Evolutionary conservation across 2,888 invertebrate genomes (phyloP).

Genomic region (Plebejus argus): DNA sequence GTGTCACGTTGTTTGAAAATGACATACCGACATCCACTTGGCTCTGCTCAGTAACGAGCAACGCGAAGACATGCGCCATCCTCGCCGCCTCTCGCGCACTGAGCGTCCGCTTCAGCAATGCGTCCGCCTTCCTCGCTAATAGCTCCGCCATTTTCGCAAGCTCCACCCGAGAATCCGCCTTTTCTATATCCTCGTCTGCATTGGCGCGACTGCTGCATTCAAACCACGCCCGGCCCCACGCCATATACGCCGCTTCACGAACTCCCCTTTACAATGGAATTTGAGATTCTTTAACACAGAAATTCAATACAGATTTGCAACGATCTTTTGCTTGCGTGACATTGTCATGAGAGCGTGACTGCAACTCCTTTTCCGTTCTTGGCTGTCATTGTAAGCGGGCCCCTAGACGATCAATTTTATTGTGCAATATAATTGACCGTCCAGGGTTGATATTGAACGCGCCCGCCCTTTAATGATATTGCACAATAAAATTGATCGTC

Average conservation of each 20-base stretch:
- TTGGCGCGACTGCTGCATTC: constrained; percentile 52
- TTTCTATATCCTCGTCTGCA: neutral
- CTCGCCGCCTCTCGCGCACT: constrained; percentile 50
- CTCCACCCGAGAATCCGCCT: constrained; percentile 43
- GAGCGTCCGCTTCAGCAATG: constrained; percentile 55
- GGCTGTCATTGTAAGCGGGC: no score
- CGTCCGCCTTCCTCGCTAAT: constrained; percentile 40
- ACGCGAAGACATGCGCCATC: constrained; percentile 62
- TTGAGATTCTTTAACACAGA: neutral
- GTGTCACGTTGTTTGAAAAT: neutral
- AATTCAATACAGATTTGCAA: neutral
- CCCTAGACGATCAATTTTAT: no score
- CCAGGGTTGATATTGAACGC: no score
- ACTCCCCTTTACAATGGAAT: constrained; percentile 53
- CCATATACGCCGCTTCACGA: constrained; percentile 63
- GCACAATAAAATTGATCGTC: no score
- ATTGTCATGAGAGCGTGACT: no score
- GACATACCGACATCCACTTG: constrained; percentile 60
- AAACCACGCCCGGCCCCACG: constrained; percentile 65
- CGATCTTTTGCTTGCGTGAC: neutral
- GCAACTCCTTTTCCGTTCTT: no score
- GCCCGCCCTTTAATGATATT: no score
- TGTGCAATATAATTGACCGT: no score
- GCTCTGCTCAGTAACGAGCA: constrained; percentile 60
- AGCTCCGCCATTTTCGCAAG: constrained; percentile 55